Evolutionary conservation across 1,140 invertebrate genomes (phyloP).

Genomic region (Stenopsyche tienmushanensis): DNA sequence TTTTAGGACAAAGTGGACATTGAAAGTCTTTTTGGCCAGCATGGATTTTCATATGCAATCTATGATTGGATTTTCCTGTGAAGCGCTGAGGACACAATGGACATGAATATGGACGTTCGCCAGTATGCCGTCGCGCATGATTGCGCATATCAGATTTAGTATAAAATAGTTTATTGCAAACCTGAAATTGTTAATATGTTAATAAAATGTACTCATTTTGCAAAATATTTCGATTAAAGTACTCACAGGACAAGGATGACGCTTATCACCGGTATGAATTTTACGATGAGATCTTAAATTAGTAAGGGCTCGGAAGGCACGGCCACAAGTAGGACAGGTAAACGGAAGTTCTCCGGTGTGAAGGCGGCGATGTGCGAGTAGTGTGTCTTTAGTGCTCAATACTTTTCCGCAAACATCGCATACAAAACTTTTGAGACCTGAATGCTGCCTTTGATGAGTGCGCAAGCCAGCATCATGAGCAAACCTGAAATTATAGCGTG

Average conservation of each 20-base stretch:
- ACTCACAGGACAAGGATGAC: slow-evolving; percentile 29
- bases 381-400: slow-evolving; percentile 73
- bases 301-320: slow-evolving; percentile 30
- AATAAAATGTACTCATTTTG: background rate
- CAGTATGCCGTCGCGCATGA: slow-evolving; percentile 64
- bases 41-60: slow-evolving; percentile 38
- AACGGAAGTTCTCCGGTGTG: slow-evolving; percentile 38
- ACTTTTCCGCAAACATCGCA: slow-evolving; percentile 73
- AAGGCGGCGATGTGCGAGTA: slow-evolving; percentile 64
- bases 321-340: slow-evolving; percentile 32
- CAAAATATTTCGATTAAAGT: background rate
- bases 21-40: slow-evolving; percentile 34
- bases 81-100: slow-evolving; percentile 83
- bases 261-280: slow-evolving; percentile 35
- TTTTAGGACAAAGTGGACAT: slow-evolving; percentile 34
- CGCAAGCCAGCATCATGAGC: slow-evolving; percentile 56
- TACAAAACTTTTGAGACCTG: slow-evolving; percentile 66
- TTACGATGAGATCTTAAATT: slow-evolving; percentile 32
- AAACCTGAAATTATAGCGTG: slow-evolving; percentile 47
- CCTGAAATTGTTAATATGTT: slow-evolving; percentile 12
- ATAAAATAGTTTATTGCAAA: slow-evolving; percentile 37
- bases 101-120: slow-evolving; percentile 78
- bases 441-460: slow-evolving; percentile 62
- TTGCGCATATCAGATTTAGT: slow-evolving; percentile 37
- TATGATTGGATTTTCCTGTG: slow-evolving; percentile 44